Percentiles rank a stretch among this genome's conserved stretches.
Conservation (phyloP, 2,797 vertebrate species). For the Vultur gryphus region DNA sequence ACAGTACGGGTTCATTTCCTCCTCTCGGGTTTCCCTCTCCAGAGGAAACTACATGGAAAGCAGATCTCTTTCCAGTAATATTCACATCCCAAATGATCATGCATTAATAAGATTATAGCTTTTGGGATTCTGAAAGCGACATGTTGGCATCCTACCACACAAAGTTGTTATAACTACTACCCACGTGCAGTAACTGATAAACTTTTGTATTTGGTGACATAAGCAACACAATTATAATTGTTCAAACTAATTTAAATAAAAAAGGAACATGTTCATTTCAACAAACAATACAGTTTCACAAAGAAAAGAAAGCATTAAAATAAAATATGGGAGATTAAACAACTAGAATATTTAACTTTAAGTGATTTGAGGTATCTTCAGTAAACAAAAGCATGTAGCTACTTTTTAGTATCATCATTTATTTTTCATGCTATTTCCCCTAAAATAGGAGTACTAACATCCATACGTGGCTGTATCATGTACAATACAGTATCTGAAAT, state of each 20-base stretch:
- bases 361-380: background rate
- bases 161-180: background rate
- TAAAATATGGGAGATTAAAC: background rate
- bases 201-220: background rate
- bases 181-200: background rate
- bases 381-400: background rate
- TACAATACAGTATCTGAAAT: background rate
- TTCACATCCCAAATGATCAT: background rate
- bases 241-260: background rate
- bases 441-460: background rate
- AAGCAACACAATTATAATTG: background rate
- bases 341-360: background rate
- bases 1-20: background rate
- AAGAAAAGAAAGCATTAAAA: background rate
- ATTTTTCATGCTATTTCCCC: background rate
- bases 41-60: constrained; percentile 3
- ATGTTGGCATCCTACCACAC: background rate
- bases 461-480: rapidly evolving
- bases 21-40: background rate
- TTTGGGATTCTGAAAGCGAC: background rate
- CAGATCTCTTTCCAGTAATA: background rate
- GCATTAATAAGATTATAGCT: constrained; percentile 19
- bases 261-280: background rate
- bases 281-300: background rate
- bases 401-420: background rate